These are phyloP conservation scores for Pelodytes ibericus DNA, from an alignment of 2,797 vertebrate species.

Conservation along the genomic window DNA sequence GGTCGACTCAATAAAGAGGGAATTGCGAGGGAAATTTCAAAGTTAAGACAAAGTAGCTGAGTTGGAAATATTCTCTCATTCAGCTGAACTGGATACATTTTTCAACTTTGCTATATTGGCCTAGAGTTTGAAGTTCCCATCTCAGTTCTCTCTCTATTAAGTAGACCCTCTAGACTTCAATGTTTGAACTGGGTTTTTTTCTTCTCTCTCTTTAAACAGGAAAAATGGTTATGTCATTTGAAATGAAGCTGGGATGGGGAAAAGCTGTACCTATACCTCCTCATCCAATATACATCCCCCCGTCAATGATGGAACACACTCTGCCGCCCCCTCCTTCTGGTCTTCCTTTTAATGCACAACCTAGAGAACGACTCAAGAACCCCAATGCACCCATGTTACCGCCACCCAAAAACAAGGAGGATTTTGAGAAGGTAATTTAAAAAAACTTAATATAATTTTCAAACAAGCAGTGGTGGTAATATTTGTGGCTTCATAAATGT, in stretches of 20 bases:
- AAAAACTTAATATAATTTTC: constrained; percentile 67
- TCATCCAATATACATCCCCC: constrained; percentile 98
- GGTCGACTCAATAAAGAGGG: no score
- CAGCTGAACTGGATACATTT: no score
- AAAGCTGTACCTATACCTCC: constrained; percentile 98
- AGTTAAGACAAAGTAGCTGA: no score
- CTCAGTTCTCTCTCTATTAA: no score
- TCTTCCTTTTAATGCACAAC: constrained; percentile 97
- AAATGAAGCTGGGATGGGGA: constrained; percentile 99
- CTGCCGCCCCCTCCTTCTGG: constrained; percentile 97
- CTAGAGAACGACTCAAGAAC: constrained; percentile 95
- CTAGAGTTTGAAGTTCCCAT: no score
- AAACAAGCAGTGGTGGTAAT: not conserved
- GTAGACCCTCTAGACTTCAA: no score
- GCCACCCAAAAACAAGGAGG: constrained; percentile 98
- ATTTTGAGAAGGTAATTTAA: constrained; percentile 98
- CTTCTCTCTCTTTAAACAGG: constrained; percentile 71
- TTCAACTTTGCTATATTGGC: no score
- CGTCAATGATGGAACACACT: constrained; percentile 99
- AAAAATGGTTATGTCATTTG: constrained; percentile 99
- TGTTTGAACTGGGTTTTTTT: no score
- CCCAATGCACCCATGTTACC: constrained; percentile 91
- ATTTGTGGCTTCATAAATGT: not conserved
- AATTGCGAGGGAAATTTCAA: no score
- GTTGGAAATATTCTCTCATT: no score